A percentile compares a stretch with the other conserved stretches of the same genome.
Evolutionary conservation across 1,140 invertebrate species (phyloP).

Genomic region (Heliothis virescens): DNA sequence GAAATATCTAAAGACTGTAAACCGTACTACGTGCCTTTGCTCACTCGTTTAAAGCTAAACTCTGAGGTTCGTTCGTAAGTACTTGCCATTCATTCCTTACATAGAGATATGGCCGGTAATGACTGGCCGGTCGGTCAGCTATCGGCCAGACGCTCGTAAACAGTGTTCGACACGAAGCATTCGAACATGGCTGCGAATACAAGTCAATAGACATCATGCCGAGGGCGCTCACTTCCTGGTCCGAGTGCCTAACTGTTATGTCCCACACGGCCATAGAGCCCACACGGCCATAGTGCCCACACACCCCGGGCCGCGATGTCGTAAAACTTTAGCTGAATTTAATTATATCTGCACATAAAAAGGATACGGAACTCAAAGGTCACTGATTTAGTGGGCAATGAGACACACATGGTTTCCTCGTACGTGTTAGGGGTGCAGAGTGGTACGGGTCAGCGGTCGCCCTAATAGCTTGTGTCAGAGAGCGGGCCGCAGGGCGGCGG

Average conservation of each 20-base stretch:
- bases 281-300: slow-evolving; percentile 26
- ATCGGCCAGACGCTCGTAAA: slow-evolving; percentile 82
- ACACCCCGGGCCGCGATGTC: slow-evolving; percentile 27
- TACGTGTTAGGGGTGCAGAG: slow-evolving; percentile 31
- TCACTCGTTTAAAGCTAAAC: slow-evolving; percentile 73
- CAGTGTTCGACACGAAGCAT: slow-evolving; percentile 77
- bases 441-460: slow-evolving; percentile 73
- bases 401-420: slow-evolving; percentile 46
- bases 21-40: slow-evolving; percentile 75
- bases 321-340: slow-evolving; percentile 43
- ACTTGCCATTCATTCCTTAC: slow-evolving; percentile 81
- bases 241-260: slow-evolving; percentile 57
- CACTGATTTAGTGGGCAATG: slow-evolving; percentile 61
- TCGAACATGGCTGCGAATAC: slow-evolving; percentile 78
- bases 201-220: slow-evolving; percentile 79
- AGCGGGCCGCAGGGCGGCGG: slow-evolving; percentile 54
- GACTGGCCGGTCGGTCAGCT: slow-evolving; percentile 74
- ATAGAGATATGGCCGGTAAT: slow-evolving; percentile 82
- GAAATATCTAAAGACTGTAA: slow-evolving; percentile 65
- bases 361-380: slow-evolving; percentile 66
- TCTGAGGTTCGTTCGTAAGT: slow-evolving; percentile 74
- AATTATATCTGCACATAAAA: slow-evolving; percentile 59
- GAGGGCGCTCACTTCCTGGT: slow-evolving; percentile 75
- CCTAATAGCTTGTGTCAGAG: slow-evolving; percentile 71
- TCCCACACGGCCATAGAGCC: slow-evolving; percentile 58